These are phyloP conservation scores for Erinaceus europaeus DNA, from an alignment of 2,113 vertebrate genomes.

Conservation along the genomic window DNA sequence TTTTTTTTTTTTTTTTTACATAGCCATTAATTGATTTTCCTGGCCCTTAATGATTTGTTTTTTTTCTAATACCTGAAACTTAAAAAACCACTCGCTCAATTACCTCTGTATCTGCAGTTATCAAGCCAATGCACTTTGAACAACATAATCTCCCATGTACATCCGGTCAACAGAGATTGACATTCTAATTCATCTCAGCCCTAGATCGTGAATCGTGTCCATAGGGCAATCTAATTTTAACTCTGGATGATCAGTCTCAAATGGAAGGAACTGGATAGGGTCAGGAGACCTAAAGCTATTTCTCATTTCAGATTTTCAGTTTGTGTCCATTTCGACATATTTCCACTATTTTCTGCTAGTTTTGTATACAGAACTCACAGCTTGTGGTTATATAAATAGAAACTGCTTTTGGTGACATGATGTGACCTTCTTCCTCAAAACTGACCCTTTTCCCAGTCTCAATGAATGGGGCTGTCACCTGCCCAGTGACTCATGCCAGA, in stretches of 20 bases:
- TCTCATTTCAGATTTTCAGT: background rate
- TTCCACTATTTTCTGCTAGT: conserved; percentile 20
- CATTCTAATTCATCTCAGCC: background rate
- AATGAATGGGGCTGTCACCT: conserved; percentile 52
- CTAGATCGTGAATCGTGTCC: background rate
- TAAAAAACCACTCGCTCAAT: background rate
- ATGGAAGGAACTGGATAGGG: background rate
- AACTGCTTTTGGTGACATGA: conserved; percentile 45
- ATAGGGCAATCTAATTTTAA: background rate
- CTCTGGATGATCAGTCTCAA: background rate
- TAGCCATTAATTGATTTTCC: too few relatives aligned
- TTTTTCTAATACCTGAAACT: background rate
- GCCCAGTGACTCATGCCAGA: conserved; percentile 37
- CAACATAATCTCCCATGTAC: background rate
- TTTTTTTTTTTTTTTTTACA: too few relatives aligned
- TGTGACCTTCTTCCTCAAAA: conserved; percentile 48
- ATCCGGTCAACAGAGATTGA: background rate
- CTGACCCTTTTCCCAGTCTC: conserved; percentile 48
- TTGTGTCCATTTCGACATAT: conserved; percentile 2
- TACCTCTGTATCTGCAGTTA: background rate
- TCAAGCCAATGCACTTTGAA: background rate
- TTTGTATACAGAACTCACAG: conserved; percentile 50
- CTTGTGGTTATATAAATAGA: conserved; percentile 55
- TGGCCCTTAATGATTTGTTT: conserved; percentile 16
- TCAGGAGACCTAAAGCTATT: background rate